Evolutionary conservation across 2,113 vertebrate species (phyloP), one percentile per base, ranked within the genome.

Genomic region (Sitta europaea): DNA sequence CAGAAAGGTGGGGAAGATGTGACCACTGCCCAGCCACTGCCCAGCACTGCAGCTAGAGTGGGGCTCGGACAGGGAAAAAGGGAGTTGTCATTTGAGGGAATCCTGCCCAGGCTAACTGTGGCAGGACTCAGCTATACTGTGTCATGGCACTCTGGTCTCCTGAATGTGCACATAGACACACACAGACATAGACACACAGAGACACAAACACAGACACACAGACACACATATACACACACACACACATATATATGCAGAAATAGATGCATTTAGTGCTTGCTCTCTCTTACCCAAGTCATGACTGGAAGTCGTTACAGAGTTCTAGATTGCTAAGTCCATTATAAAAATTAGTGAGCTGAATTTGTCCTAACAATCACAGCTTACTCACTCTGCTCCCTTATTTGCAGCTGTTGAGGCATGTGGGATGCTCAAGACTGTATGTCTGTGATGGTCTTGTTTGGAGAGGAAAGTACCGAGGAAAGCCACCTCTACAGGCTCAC

Each of bases 101-200:
- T 66, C 14, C 45, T 53, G 40, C 23, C 45, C 59, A 42, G 12
- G 7, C 25, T 77, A 8, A 21, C 35, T 24, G 17, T 33, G 55
- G 5, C 33, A 22, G 7, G 29, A 77, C 12, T 72, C 62, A 61
- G 62, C 22, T 68, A 16, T 28, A 12, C 43, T 68, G 33, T 48
- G 23, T 23, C 0, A 1, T 9, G 13, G 9, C 31, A 43, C 12
- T 35, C 40, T 6, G 0, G 5, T 36, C 51, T 43, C 3, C 8
- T 76, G 25, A 18, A 29, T 2, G 0, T 27, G 14, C 5, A 6
- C n/a, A n/a, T n/a, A n/a, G n/a, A n/a, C 11, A 12, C 3, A 20
- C 6, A 38, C 14, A 42, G 23, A 61, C 19, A 27, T n/a, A n/a
- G n/a, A n/a, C 8, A 35, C 20, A 57, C 2, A 15, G n/a, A n/a